Evolutionary conservation across 2,888 invertebrate genomes (phyloP), one percentile per base, ranked within the genome.

Genomic region (Mesoligia furuncula): DNA sequence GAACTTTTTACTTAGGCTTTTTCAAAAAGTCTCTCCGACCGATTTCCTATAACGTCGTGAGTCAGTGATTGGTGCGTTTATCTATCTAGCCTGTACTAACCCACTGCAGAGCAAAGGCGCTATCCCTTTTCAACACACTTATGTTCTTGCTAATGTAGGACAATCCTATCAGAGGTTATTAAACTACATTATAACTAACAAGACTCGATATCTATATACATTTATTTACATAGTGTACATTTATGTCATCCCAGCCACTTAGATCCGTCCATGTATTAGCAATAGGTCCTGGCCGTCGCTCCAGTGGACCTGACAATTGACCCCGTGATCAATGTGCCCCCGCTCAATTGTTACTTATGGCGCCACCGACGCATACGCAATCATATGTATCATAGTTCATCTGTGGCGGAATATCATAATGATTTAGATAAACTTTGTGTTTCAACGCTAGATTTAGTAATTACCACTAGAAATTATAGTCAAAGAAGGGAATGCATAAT

Each of bases 321-420:
- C 90, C 86, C 77, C 59, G 72, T 84, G 85, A 92, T 91, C 87
- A 90, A 88, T 89, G 83, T 89, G 89, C 88, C 91, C 84, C 83
- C 83, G 74, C 84, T 75, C 85, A 85, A 84, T 79, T 84, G 75
- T 84, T 76, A 79, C 64, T 82, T 79, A 85, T 62, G 75, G 75
- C 84, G 84, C 85, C 73, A 81, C 65, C 15, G 48, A 84, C 70
- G 81, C 65, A 69, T 84, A 73, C 73, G 71, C 79, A 75, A 84
- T 79, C 85, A 72, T 9, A 11, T 54, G 69, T 72, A 57, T 13
- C 24, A 70, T 72, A 62, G 59, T 76, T 81, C 80, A 73, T 84
- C 24, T 59, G 13, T 57, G 54, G 6, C 42, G 59, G 17, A 64
- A 72, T 76, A n/a, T 45, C 45, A 31, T 20, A 67, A 67, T 48